Base-by-base conservation (phyloP, 2,888 invertebrate genomes). In the Doris montereyensis region DNA sequence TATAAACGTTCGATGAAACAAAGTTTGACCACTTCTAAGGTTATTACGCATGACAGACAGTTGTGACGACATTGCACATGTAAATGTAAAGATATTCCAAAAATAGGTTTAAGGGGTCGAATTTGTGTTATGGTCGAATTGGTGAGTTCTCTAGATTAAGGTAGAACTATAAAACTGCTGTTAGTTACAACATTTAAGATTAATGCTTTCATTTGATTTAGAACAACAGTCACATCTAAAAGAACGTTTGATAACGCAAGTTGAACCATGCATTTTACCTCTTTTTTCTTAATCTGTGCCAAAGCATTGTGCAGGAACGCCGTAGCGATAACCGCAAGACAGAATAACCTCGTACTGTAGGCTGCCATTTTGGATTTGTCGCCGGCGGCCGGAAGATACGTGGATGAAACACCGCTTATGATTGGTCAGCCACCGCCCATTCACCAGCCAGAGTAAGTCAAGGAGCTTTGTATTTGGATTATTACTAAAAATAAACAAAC, bases 221-320 rank as follows among this genome's bases (percentile, higher is more conserved):
- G n/a, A n/a, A n/a, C n/a, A n/a, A 13, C 52, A 52, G 8, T 10
- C 52, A 10, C 8, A 52, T 10, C 52, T 52, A 52, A 52, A 10
- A 10, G 13, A 13, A 52, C 52, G 8, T 52, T 52, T 10, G 13
- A 52, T 58, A 35, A 58, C 8, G 5, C 17, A 5, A 4, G n/a
- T n/a, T n/a, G n/a, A n/a, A n/a, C n/a, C n/a, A n/a, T n/a, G n/a
- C n/a, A 8, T 13, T n/a, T 34, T 71, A 77, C 77, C 52, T 77
- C 77, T 41, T 70, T 58, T 35, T 60, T 77, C 26, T 77, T 77
- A 1, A 60, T n/a, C 30, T 77, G 58, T 70, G 71, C 70, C 58
- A 52, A 24, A 0, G 24, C 60, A 58, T 21, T 58, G 0, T 58
- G 34, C 32, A 60, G 32, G 5, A 70, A 21, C 17, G 71, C 1